A percentile compares a stretch with the other conserved stretches of the same genome.
These are phyloP conservation scores for Lysandra bellargus DNA, from an alignment of 2,888 invertebrate genomes.

Conservation along the genomic window DNA sequence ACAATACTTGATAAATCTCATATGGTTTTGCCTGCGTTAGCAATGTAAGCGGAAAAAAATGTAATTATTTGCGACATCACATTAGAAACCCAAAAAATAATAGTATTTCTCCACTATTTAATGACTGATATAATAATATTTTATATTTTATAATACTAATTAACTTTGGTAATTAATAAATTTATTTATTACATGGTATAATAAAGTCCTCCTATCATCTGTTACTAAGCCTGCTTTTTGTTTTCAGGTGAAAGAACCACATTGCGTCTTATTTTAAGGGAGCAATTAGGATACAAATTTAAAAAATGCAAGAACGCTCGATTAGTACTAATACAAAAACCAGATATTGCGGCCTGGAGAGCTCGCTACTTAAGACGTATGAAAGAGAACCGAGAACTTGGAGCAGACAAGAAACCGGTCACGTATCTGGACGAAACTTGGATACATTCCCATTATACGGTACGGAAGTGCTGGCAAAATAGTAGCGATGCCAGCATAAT, in stretches of 20 bases:
- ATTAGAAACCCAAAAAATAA: conserved; percentile 8
- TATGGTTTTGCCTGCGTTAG: conserved; percentile 20
- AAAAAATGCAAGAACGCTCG: background rate
- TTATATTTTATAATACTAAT: background rate
- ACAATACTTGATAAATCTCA: conserved; percentile 23
- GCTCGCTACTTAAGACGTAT: background rate
- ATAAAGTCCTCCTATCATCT: background rate
- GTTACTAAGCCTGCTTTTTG: background rate
- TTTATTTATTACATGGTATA: too few species aligned
- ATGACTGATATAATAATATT: background rate
- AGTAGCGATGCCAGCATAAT: background rate
- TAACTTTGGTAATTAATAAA: background rate
- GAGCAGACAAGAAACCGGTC: background rate
- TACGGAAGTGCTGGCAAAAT: background rate
- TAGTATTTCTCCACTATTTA: background rate
- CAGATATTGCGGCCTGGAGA: background rate
- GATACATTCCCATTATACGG: background rate
- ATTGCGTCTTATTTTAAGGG: background rate
- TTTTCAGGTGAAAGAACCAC: background rate
- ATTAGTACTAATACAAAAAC: background rate
- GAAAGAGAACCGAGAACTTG: background rate
- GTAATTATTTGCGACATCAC: background rate
- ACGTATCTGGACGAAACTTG: background rate
- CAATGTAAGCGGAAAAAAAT: conserved; percentile 23
- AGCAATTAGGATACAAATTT: conserved; percentile 1